Conservation (phyloP, 2,797 vertebrate genomes). For the Phoxinus dragarum region DNA sequence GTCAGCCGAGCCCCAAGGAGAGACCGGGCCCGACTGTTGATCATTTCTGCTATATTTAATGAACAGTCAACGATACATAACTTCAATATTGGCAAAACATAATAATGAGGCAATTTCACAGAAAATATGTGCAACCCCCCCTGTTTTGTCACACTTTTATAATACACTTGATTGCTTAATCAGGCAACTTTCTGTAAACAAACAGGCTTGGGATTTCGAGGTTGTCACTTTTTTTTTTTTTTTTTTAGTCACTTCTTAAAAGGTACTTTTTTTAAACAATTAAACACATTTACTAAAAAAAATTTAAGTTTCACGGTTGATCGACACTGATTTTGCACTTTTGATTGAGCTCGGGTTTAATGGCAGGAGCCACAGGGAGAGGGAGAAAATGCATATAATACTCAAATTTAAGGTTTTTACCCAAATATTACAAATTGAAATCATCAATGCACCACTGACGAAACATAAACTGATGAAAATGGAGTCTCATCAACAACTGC, state of each 20-base stretch:
- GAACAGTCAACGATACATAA: constrained; percentile 65
- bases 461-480: constrained; percentile 38
- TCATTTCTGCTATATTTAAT: constrained; percentile 67
- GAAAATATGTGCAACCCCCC: constrained; percentile 63
- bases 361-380: neutral
- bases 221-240: constrained; percentile 26
- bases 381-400: neutral
- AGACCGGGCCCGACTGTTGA: constrained; percentile 63
- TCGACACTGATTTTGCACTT: neutral
- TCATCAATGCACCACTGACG: neutral
- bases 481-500: constrained; percentile 37
- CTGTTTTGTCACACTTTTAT: constrained; percentile 60
- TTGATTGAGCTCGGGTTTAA: neutral
- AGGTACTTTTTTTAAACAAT: constrained; percentile 25
- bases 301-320: neutral
- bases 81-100: constrained; percentile 70
- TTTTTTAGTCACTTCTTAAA: neutral
- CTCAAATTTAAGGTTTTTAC: neutral
- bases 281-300: constrained; percentile 16
- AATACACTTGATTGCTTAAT: constrained; percentile 57
- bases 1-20: constrained; percentile 64
- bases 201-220: constrained; percentile 37
- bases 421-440: constrained; percentile 12
- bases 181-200: constrained; percentile 48
- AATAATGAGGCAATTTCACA: constrained; percentile 66